phyloP scores from a whole-genome alignment of 2,113 vertebrate species.

The Chionomys nivalis region DNA sequence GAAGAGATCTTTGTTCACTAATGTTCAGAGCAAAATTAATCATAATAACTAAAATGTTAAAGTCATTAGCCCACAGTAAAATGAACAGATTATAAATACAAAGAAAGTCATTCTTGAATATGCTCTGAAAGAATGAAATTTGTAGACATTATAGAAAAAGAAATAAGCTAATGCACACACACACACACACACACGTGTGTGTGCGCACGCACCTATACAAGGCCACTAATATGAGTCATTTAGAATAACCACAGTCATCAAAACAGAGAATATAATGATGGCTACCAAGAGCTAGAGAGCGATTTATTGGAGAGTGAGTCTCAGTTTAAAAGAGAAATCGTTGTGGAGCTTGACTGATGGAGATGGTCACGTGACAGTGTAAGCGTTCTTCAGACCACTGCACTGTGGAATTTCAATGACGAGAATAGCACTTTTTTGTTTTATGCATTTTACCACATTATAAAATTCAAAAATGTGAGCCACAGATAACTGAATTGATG shows the following conservation, averaged over 20 bases:
- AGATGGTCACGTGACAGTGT: too few relatives aligned
- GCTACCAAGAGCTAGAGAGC: neutral
- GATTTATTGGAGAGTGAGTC: neutral
- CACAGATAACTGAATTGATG: neutral
- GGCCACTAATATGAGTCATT: neutral
- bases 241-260: neutral
- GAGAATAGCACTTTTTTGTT: neutral
- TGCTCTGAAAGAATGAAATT: neutral
- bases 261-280: neutral
- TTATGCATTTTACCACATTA: neutral
- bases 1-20: neutral
- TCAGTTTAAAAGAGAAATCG: neutral
- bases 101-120: neutral
- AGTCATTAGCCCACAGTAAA: neutral
- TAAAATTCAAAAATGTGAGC: neutral
- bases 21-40: neutral
- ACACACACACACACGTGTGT: neutral
- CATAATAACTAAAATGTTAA: neutral
- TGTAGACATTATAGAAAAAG: neutral
- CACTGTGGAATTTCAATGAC: neutral
- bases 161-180: neutral
- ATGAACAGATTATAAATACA: neutral
- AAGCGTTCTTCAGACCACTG: neutral
- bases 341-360: neutral
- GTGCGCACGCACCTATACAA: neutral